Evolutionary conservation across 2,797 vertebrate genomes (phyloP).

Genomic region (Melanogrammus aeglefinus): DNA sequence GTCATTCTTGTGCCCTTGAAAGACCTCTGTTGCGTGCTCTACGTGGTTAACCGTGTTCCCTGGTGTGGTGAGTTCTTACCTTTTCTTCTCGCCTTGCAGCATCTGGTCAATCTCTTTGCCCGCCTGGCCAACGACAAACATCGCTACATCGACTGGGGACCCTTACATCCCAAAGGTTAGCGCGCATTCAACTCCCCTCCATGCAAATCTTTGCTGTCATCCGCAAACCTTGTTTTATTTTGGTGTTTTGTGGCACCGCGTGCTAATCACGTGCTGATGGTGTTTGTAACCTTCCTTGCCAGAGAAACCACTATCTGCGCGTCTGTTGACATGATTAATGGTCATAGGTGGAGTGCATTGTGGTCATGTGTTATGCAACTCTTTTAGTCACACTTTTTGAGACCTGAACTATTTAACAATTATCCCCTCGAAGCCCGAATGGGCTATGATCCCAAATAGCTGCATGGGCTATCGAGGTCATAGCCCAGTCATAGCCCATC

Average conservation of each 20-base stretch:
- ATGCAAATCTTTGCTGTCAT: not conserved
- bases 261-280: slow-evolving; percentile 18
- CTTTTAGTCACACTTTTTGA: slow-evolving; percentile 15
- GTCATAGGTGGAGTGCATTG: slow-evolving; percentile 25
- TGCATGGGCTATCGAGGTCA: no score
- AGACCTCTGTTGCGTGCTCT: not conserved
- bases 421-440: no score
- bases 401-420: slow-evolving; percentile 3
- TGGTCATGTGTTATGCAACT: slow-evolving; percentile 21
- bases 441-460: no score
- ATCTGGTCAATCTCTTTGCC: slow-evolving; percentile 94
- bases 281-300: slow-evolving; percentile 39
- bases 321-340: slow-evolving; percentile 43
- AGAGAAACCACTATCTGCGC: slow-evolving; percentile 58
- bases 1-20: no score
- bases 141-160: slow-evolving; percentile 98
- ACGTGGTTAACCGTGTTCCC: not conserved
- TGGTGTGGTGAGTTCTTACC: not conserved
- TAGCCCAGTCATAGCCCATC: no score
- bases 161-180: slow-evolving; percentile 94
- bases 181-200: slow-evolving; percentile 10
- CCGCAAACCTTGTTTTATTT: slow-evolving; percentile 33
- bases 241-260: slow-evolving; percentile 17
- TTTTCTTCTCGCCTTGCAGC: slow-evolving; percentile 67
- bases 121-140: slow-evolving; percentile 94